Conservation (phyloP, 2,113 vertebrate genomes). For the Rhodinocichla rosea region DNA sequence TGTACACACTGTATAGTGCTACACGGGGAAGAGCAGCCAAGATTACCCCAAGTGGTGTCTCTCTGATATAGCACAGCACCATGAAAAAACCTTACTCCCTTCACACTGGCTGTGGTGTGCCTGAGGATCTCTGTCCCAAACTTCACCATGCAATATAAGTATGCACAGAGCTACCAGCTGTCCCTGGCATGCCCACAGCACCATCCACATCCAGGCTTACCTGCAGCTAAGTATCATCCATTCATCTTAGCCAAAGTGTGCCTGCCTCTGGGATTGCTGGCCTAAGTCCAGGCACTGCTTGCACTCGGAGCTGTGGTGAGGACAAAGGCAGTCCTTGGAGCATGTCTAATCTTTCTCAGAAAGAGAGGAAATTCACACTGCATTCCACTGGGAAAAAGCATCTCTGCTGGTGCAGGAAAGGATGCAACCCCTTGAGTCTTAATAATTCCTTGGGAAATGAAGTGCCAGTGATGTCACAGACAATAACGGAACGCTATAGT, state of each 20-base stretch:
- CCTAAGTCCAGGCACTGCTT: neutral
- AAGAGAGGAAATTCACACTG: neutral
- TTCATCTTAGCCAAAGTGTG: neutral
- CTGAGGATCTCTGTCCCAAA: neutral
- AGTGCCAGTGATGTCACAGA: neutral
- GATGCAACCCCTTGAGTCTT: neutral
- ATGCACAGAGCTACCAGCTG: neutral
- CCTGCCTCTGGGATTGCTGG: neutral
- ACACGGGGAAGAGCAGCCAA: neutral
- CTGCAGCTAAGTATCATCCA: neutral
- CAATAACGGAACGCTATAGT: neutral
- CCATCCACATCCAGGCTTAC: neutral
- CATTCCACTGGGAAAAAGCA: neutral
- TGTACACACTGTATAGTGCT: neutral
- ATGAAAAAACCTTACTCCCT: neutral
- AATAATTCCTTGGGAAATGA: neutral
- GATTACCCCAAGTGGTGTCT: neutral
- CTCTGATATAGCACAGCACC: neutral
- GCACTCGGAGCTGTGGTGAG: neutral
- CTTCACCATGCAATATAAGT: neutral
- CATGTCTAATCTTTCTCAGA: neutral
- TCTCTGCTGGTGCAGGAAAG: neutral
- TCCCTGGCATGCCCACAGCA: accelerated
- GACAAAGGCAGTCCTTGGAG: neutral
- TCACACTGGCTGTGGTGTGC: neutral